phyloP scores from a whole-genome alignment of 53 echinoderm and acorn worm genomes.

The Echinarachnius parma region DNA sequence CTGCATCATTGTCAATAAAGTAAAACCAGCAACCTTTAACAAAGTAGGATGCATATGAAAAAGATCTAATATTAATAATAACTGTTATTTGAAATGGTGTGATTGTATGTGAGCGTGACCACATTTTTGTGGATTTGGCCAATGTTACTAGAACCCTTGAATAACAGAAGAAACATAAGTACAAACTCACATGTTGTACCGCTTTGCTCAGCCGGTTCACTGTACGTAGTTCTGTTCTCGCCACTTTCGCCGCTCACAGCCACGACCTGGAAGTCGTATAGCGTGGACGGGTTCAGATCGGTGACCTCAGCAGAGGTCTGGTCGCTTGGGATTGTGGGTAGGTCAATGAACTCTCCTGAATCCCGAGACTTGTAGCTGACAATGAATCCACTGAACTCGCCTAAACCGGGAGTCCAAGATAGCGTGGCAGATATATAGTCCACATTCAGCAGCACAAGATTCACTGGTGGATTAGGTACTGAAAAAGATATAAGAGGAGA shows the following conservation, averaged over 20 bases:
- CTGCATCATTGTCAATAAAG: too few species aligned
- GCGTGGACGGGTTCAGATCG: neutral
- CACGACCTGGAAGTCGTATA: constrained; percentile 13
- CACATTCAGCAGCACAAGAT: neutral
- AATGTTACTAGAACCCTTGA: too few species aligned
- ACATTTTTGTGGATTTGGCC: too few species aligned
- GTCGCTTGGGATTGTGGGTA: neutral
- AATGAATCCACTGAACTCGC: constrained; percentile 40
- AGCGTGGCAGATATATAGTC: constrained; percentile 24
- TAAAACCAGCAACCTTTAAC: too few species aligned
- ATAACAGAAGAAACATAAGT: neutral
- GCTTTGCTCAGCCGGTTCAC: neutral
- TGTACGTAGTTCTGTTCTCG: constrained; percentile 18
- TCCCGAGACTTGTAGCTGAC: constrained; percentile 9
- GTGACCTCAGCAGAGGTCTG: neutral
- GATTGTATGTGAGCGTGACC: too few species aligned
- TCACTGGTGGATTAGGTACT: constrained; percentile 38
- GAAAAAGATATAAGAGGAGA: constrained; percentile 2
- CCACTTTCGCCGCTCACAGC: constrained; percentile 23
- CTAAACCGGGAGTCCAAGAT: constrained; percentile 17
- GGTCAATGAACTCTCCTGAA: neutral
- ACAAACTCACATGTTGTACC: constrained; percentile 35
- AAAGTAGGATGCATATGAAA: too few species aligned
- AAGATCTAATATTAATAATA: too few species aligned
- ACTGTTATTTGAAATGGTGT: too few species aligned